Conservation (phyloP, 1,140 invertebrate genomes). For the Heliconius himera region DNA sequence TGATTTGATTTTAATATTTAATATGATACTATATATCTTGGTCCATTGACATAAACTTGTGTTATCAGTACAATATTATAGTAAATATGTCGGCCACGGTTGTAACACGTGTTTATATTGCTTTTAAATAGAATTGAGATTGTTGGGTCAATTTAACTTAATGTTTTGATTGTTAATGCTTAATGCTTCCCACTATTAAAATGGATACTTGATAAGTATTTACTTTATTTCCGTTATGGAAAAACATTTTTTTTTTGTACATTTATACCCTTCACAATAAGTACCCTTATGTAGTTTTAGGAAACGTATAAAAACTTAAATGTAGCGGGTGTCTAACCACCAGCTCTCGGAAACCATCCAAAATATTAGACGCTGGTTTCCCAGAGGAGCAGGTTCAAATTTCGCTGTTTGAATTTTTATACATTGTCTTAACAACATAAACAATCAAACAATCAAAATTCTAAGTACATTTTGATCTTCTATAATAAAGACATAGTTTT, state of each 20-base stretch:
- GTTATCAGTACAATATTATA: slow-evolving; percentile 4
- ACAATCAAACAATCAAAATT: too few relatives aligned
- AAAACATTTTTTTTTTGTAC: neutral
- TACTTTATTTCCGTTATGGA: neutral
- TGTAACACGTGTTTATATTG: neutral
- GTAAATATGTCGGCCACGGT: neutral
- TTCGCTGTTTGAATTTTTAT: too few relatives aligned
- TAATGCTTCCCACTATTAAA: neutral
- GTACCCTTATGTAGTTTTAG: too few relatives aligned
- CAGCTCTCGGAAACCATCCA: too few relatives aligned
- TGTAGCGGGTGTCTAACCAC: too few relatives aligned
- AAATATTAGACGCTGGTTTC: too few relatives aligned
- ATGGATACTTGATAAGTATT: neutral
- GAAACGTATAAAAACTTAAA: too few relatives aligned
- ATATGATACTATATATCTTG: slow-evolving; percentile 1
- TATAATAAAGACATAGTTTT: neutral
- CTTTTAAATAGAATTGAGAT: neutral
- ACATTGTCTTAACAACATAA: too few relatives aligned
- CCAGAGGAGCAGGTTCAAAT: too few relatives aligned
- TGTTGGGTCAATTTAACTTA: neutral
- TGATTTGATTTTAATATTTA: neutral
- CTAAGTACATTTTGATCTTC: too few relatives aligned
- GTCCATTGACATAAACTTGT: neutral
- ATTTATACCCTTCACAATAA: neutral
- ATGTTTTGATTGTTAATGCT: neutral